Evolutionary conservation across 1,140 invertebrate species (phyloP).

Genomic region (Wasmannia auropunctata): DNA sequence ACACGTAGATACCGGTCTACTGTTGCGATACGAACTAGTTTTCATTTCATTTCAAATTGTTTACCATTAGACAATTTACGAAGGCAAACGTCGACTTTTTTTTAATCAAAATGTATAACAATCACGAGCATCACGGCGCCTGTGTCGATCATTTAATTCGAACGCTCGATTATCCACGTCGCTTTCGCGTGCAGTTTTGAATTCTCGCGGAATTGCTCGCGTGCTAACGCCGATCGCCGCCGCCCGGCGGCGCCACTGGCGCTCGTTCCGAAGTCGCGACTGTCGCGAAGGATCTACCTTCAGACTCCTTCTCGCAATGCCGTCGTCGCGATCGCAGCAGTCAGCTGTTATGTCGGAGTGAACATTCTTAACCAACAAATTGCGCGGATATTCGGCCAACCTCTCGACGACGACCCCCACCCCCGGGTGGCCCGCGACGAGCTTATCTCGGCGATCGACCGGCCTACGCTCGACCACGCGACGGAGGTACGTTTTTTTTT

Average conservation of each 20-base stretch:
- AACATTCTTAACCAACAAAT: conserved; percentile 74
- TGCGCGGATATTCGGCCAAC: conserved; percentile 47
- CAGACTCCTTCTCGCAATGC: background rate
- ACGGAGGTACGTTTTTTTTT: conserved; percentile 16
- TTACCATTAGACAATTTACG: background rate
- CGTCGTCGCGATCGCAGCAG: conserved; percentile 50
- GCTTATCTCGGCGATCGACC: background rate
- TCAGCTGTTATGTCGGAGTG: conserved; percentile 75
- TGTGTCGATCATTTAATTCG: too few species aligned
- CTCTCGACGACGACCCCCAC: too few species aligned
- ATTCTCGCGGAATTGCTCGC: background rate
- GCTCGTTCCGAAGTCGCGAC: background rate
- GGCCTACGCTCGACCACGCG: background rate
- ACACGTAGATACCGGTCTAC: background rate
- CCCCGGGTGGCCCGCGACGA: background rate
- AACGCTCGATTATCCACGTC: too few species aligned
- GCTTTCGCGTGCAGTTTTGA: background rate
- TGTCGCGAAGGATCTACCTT: background rate
- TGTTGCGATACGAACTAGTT: background rate
- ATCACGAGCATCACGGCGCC: too few species aligned
- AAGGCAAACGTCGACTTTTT: too few species aligned
- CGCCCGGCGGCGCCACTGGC: background rate
- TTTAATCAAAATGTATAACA: too few species aligned
- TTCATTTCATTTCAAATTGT: background rate
- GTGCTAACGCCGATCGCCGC: background rate